These are phyloP conservation scores for Portunus trituberculatus DNA, from an alignment of 1,140 invertebrate species.

Conservation along the genomic window DNA sequence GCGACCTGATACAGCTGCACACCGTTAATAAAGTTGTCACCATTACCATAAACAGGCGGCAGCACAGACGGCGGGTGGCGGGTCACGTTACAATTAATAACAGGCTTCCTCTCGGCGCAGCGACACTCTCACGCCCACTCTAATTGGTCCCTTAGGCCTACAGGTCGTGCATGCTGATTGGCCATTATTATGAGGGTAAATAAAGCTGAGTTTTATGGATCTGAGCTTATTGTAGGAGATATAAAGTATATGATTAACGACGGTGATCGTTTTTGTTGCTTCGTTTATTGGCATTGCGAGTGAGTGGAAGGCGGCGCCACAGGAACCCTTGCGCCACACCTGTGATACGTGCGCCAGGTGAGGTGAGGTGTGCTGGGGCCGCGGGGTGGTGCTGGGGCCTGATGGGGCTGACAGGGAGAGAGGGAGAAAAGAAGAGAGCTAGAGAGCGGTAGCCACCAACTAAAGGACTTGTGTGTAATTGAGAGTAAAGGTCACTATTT, in stretches of 20 bases:
- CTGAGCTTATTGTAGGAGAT: neutral
- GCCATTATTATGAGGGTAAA: neutral
- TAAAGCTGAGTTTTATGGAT: neutral
- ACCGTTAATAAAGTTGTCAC: constrained; percentile 22
- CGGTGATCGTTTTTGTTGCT: neutral
- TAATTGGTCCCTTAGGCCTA: constrained; percentile 1
- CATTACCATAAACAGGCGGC: constrained; percentile 2
- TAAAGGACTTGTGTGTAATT: neutral
- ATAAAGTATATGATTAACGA: neutral
- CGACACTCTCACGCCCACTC: constrained; percentile 16
- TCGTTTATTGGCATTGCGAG: neutral
- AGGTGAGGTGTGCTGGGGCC: neutral
- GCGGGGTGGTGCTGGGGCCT: too few relatives aligned
- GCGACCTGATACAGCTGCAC: neutral
- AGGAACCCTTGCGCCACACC: neutral
- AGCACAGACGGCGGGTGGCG: neutral
- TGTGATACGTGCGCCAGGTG: neutral
- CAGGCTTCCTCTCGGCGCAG: neutral
- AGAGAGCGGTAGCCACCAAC: too few relatives aligned
- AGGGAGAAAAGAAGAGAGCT: neutral
- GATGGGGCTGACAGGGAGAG: too few relatives aligned
- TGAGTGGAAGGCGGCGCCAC: neutral
- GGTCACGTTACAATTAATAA: constrained; percentile 4
- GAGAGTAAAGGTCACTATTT: neutral
- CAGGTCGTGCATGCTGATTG: neutral